Evolutionary conservation across 1,140 invertebrate genomes (phyloP), one percentile per base, ranked within the genome.

Genomic region (Penaeus chinensis): DNA sequence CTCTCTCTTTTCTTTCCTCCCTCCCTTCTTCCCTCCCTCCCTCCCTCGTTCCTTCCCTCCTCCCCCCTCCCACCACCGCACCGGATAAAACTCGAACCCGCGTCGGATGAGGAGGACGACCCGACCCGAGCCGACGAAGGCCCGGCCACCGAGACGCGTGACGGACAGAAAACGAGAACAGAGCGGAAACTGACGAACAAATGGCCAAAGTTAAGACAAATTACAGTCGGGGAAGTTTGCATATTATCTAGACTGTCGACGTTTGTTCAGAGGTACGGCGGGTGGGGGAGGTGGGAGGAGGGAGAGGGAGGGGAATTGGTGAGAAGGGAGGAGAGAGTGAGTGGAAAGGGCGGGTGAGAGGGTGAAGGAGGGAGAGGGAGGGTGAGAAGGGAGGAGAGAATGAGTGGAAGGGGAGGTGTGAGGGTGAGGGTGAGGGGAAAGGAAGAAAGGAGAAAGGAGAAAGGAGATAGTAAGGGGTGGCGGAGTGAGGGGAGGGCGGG

Each of bases 161-260:
- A 84, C 22, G 71, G 82, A 84, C 82, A 66, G 82, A 84, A 66
- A 42, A 42, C 66, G 63, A n/a, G 61, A 27, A 32, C 74, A 24
- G 61, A 37, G 61, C 74, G 60, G 77, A 82, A 87, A 71, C 65
- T 82, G 79, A 82, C 65, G 85, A 81, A 87, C 85, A 87, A 87
- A 87, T 87, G 85, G 85, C 65, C 78, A 87, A 87, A 87, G 85
- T 87, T 87, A 81, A 87, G 85, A 87, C 85, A 87, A 87, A 87
- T 81, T 82, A 79, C 62, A 81, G 79, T 65, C 85, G 22, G 79
- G 63, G 77, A 86, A 86, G 85, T 87, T 87, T 87, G 85, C 85
- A 87, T 87, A 87, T 87, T 87, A 87, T 87, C 85, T 87, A 82
- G 85, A 87, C 85, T 82, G 79, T 47, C 79, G 85, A 87, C 85